These are phyloP conservation scores for Orchestia grillus DNA, from an alignment of 1,140 invertebrate species.

Conservation along the genomic window DNA sequence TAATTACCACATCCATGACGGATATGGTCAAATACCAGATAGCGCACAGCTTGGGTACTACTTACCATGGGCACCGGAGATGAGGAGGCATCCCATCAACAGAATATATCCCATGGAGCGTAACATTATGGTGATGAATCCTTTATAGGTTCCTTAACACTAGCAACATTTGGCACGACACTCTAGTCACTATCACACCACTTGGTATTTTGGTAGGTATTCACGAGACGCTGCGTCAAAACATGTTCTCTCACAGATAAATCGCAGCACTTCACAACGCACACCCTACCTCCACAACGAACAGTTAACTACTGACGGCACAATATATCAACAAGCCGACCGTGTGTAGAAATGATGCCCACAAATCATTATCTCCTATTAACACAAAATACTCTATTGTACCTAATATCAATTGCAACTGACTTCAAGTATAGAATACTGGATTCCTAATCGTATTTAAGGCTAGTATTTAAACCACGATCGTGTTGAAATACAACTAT, in stretches of 20 bases:
- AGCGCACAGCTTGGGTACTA: neutral
- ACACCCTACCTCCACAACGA: slow-evolving; percentile 1
- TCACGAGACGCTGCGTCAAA: neutral
- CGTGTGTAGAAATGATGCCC: neutral
- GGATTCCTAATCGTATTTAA: neutral
- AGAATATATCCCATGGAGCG: slow-evolving; percentile 34
- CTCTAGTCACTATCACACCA: slow-evolving; percentile 44
- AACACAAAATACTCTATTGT: neutral
- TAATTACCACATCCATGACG: neutral
- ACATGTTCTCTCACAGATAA: slow-evolving; percentile 48
- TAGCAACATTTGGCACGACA: slow-evolving; percentile 50
- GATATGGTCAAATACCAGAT: neutral
- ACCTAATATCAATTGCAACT: neutral
- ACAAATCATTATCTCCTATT: neutral
- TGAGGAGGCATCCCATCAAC: slow-evolving; percentile 41
- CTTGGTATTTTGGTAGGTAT: neutral
- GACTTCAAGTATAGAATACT: neutral
- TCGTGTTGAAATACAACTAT: neutral
- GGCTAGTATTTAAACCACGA: neutral
- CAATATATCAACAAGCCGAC: neutral
- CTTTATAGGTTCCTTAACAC: slow-evolving; percentile 40
- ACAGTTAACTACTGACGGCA: neutral
- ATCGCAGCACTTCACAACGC: slow-evolving; percentile 28
- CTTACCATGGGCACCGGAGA: slow-evolving; percentile 6
- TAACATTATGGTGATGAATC: neutral